Evolutionary conservation across 2,113 vertebrate genomes (phyloP).

Genomic region (Mesembrinibis cayennensis): DNA sequence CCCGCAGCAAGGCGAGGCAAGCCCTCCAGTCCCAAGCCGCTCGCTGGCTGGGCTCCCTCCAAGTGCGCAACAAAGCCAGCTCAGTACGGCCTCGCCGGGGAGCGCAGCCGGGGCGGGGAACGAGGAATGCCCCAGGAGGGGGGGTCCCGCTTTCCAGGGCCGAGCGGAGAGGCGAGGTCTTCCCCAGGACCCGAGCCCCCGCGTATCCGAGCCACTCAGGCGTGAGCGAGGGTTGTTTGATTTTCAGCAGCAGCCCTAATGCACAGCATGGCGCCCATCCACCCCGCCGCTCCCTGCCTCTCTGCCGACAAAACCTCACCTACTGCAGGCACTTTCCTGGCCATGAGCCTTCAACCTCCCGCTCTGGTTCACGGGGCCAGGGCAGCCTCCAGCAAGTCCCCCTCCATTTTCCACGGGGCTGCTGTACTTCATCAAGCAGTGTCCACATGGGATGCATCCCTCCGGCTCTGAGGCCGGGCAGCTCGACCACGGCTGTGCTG

Average conservation of each 20-base stretch:
- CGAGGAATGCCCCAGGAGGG: neutral
- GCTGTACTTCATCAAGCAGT: neutral
- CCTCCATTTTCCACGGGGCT: neutral
- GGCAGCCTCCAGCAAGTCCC: neutral
- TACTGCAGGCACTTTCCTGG: neutral
- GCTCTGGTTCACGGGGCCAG: neutral
- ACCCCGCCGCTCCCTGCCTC: neutral
- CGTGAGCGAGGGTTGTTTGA: accelerated
- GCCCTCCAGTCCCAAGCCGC: neutral
- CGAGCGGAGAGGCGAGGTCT: neutral
- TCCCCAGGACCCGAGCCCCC: neutral
- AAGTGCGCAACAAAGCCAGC: neutral
- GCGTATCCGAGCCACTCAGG: accelerated
- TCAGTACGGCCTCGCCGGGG: neutral
- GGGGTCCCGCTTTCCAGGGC: neutral
- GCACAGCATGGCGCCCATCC: accelerated
- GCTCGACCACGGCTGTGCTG: neutral
- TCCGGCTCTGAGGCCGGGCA: neutral
- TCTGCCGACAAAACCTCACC: neutral
- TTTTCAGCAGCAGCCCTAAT: neutral
- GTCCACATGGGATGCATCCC: accelerated
- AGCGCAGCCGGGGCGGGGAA: accelerated
- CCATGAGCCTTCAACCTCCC: neutral
- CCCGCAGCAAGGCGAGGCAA: neutral
- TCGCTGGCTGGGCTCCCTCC: neutral